A percentile compares a stretch with the other conserved stretches of the same genome.
These are phyloP conservation scores for Glaucidium brasilianum DNA, from an alignment of 2,113 vertebrate species.

Conservation along the genomic window DNA sequence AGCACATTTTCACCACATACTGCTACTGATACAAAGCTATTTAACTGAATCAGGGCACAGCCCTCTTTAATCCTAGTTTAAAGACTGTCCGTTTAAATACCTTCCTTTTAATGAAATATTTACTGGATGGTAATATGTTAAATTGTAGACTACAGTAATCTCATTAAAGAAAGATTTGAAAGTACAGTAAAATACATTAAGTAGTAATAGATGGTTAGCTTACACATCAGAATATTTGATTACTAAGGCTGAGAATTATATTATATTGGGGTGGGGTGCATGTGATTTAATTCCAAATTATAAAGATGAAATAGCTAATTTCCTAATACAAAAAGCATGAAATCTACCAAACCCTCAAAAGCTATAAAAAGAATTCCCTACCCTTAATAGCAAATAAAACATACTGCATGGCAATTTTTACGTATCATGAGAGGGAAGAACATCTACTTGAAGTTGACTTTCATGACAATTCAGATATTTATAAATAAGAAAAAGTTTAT, in stretches of 20 bases:
- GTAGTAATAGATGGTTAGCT: constrained; percentile 4
- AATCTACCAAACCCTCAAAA: neutral
- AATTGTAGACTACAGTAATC: constrained; percentile 47
- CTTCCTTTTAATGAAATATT: constrained; percentile 52
- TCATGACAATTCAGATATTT: neutral
- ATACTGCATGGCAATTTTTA: neutral
- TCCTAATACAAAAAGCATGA: neutral
- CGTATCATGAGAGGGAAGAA: neutral
- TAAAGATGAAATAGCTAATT: neutral
- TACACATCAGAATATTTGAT: constrained; percentile 2
- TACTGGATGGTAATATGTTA: constrained; percentile 41
- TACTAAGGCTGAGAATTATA: neutral
- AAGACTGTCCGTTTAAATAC: constrained; percentile 32
- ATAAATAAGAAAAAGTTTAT: neutral
- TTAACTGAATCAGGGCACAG: neutral
- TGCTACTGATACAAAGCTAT: neutral
- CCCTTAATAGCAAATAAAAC: neutral
- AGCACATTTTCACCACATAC: neutral
- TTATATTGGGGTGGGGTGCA: neutral
- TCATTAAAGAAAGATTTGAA: constrained; percentile 53
- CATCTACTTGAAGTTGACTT: neutral
- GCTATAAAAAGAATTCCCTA: neutral
- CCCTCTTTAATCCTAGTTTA: constrained; percentile 19
- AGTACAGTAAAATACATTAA: constrained; percentile 14
- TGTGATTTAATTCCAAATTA: neutral